A percentile compares a stretch with the other conserved stretches of the same genome.
phyloP scores from a whole-genome alignment of 2,113 vertebrate species.

The Cyphomyrus discorhynchus region DNA sequence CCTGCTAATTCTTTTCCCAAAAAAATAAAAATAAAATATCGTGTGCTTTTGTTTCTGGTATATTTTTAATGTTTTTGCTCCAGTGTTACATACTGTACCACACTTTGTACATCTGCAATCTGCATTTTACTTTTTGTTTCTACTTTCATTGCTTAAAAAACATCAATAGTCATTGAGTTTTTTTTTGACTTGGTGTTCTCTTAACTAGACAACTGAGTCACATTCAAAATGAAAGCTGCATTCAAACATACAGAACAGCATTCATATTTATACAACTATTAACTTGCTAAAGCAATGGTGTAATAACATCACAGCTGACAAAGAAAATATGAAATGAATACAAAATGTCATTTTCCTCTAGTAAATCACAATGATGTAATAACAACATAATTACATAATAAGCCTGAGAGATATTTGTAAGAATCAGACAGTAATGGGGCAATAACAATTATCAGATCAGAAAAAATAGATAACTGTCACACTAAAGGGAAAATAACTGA shows the following conservation, averaged over 20 bases:
- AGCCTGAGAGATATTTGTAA: neutral
- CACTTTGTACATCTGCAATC: neutral
- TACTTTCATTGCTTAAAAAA: neutral
- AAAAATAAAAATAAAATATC: too few species aligned
- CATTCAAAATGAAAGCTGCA: neutral
- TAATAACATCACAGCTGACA: neutral
- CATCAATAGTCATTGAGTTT: neutral
- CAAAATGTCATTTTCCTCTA: neutral
- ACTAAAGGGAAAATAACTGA: constrained; percentile 8
- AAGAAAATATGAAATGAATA: neutral
- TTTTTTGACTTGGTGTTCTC: neutral
- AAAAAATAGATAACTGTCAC: neutral
- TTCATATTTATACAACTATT: neutral
- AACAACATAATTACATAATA: neutral
- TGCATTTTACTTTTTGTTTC: neutral
- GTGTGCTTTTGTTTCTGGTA: neutral
- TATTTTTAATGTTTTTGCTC: neutral
- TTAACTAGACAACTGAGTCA: neutral
- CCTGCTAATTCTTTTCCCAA: neutral
- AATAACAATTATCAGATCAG: neutral
- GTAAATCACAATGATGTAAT: neutral
- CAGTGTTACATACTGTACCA: neutral
- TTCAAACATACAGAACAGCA: neutral
- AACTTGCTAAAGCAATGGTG: neutral
- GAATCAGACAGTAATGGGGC: neutral